These are phyloP conservation scores for Phalanger gymnotis DNA, from an alignment of 2,797 vertebrate species.

Conservation along the genomic window DNA sequence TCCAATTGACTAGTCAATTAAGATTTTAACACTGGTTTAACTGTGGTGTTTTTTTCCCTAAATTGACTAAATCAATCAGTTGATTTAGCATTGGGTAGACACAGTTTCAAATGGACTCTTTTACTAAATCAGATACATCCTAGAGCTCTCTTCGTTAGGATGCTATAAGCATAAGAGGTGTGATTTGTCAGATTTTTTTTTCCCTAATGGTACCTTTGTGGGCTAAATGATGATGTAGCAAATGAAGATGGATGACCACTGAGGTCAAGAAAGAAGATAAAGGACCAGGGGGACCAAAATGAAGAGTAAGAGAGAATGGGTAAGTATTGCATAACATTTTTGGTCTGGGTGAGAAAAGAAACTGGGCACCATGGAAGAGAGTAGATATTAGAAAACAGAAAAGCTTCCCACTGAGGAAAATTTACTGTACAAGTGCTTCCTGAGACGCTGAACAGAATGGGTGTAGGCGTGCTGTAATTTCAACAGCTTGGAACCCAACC, in stretches of 20 bases:
- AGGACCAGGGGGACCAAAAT: background rate
- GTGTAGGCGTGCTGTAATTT: slow-evolving; percentile 59
- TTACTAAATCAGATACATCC: slow-evolving; percentile 11
- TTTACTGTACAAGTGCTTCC: slow-evolving; percentile 21
- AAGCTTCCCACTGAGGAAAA: background rate
- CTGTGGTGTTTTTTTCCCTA: background rate
- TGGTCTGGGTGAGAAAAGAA: slow-evolving; percentile 32
- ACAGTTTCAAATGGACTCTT: background rate
- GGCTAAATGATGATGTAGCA: background rate
- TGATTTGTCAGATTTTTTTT: background rate
- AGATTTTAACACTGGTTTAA: background rate
- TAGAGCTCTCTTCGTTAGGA: background rate
- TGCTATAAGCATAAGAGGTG: background rate
- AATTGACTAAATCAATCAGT: slow-evolving; percentile 12
- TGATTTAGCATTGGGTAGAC: background rate
- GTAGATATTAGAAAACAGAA: slow-evolving; percentile 37
- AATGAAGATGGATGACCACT: background rate
- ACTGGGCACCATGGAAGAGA: background rate
- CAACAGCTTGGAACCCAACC: slow-evolving; percentile 31
- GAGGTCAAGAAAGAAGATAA: slow-evolving; percentile 10
- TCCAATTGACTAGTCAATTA: slow-evolving; percentile 17
- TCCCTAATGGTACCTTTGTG: background rate
- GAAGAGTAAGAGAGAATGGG: slow-evolving; percentile 26
- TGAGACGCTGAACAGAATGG: slow-evolving; percentile 33
- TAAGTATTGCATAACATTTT: slow-evolving; percentile 42